These are phyloP conservation scores for Aleiodes sp. DNA, from an alignment of 1,140 invertebrate genomes.

Conservation along the genomic window DNA sequence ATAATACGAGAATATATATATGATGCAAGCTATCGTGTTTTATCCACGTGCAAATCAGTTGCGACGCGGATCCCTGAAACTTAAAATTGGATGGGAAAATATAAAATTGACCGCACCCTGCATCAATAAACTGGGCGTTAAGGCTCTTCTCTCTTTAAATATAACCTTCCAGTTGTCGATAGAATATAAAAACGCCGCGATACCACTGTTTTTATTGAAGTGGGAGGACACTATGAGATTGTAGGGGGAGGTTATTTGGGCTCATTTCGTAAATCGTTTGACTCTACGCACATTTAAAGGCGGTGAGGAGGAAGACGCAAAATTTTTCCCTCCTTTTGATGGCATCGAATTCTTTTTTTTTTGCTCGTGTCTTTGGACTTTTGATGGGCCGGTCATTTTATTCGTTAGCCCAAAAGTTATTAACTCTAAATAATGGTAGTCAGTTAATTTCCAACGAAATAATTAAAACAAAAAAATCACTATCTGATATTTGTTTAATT, in stretches of 20 bases:
- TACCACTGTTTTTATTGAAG: neutral
- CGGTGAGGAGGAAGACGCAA: constrained; percentile 15
- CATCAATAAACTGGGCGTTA: constrained; percentile 21
- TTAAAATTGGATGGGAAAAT: constrained; percentile 39
- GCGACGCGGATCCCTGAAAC: constrained; percentile 25
- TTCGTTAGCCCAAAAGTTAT: neutral
- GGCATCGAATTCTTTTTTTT: neutral
- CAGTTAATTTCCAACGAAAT: too few species aligned
- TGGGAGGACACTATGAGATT: neutral
- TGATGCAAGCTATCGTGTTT: constrained; percentile 34
- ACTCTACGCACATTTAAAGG: constrained; percentile 18
- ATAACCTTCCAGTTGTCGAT: constrained; percentile 24
- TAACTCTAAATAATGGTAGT: too few species aligned
- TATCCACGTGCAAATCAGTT: constrained; percentile 35
- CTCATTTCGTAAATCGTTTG: constrained; percentile 33
- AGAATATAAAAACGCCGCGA: constrained; percentile 18
- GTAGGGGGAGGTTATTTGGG: neutral
- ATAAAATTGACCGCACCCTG: constrained; percentile 32
- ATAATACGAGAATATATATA: too few species aligned
- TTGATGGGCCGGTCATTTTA: neutral
- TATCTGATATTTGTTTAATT: too few species aligned
- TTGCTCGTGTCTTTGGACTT: neutral
- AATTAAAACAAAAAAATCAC: too few species aligned
- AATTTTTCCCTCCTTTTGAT: neutral
- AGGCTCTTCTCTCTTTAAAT: constrained; percentile 16